Evolutionary conservation across 2,797 vertebrate genomes (phyloP), one percentile per base, ranked within the genome.

Genomic region (Rhabdomys pumilio): DNA sequence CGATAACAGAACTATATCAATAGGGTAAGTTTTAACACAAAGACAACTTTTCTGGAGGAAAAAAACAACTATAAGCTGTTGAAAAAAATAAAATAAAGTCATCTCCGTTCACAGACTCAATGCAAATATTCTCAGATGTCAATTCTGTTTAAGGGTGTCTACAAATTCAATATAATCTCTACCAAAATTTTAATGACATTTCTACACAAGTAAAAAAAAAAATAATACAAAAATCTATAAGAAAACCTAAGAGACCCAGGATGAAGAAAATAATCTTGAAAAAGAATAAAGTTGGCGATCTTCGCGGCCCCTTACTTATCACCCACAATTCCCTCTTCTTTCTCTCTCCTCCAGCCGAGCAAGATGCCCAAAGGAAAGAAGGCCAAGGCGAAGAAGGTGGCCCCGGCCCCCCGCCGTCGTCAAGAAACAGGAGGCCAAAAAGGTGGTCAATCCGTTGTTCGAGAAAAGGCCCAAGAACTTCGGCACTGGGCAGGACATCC

Each of bases 31-130:
- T 90, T 93, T 83, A 14, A 41, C 93, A 34, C 22, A 73, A 88
- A 69, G 29, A 91, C 22, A 90, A 84, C 8, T 22, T 10, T 69
- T 29, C 61, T 38, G 38, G 38, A 72, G 44, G 77, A 47, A 53
- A 38, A 90, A 94, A 73, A 44, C 10, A n/a, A 72, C 47, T 59
- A 53, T 13, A 57, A 91, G 85, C 89, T 67, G 8, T 86, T 79
- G 20, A 96, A 95, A 88, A 38, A 94, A 77, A 95, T 85, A 65
- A 90, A 94, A 34, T 29, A 80, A 80, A 59, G 12, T 73, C 34
- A 79, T 73, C 31, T 31, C 5, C 82, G 11, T 72, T 50, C 61
- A 88, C n/a, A n/a, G 19, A 61, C 7, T 47, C 3, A 41, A 93
- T 61, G 50, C 84, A 67, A 80, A 57, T 44, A 76, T 57, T 50